These are phyloP conservation scores for Mus caroli DNA, from an alignment of 2,797 vertebrate genomes.

Conservation along the genomic window DNA sequence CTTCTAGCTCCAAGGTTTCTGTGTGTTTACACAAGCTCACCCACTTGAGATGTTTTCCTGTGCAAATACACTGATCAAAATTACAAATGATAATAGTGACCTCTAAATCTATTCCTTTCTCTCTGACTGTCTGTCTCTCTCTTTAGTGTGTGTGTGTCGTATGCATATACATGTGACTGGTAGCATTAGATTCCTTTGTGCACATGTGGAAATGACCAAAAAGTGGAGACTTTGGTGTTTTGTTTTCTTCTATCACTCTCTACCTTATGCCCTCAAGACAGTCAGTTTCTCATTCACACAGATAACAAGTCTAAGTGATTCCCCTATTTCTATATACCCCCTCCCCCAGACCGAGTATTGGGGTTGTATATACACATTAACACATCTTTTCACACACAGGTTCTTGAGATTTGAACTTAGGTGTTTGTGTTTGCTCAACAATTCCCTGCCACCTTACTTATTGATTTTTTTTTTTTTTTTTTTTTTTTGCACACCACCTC, in stretches of 20 bases:
- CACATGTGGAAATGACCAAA: background rate
- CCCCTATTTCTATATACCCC: background rate
- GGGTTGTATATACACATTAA: background rate
- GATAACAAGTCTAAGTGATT: background rate
- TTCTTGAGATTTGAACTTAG: background rate
- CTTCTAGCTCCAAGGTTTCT: background rate
- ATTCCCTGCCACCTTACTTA: background rate
- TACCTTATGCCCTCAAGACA: background rate
- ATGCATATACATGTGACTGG: background rate
- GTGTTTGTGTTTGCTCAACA: background rate
- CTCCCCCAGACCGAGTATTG: background rate
- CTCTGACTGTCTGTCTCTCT: background rate
- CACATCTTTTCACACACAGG: background rate
- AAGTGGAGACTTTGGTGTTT: background rate
- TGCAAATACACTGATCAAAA: background rate
- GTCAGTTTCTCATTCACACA: background rate
- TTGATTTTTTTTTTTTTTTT: background rate
- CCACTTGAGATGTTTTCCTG: background rate
- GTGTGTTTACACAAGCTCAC: background rate
- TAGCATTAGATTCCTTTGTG: background rate
- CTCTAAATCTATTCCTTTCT: background rate
- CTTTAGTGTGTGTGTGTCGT: background rate
- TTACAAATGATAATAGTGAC: background rate
- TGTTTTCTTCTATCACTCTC: background rate
- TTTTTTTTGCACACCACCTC: background rate